phyloP scores from a whole-genome alignment of 2,797 vertebrate genomes.

The Clarias fuscus region DNA sequence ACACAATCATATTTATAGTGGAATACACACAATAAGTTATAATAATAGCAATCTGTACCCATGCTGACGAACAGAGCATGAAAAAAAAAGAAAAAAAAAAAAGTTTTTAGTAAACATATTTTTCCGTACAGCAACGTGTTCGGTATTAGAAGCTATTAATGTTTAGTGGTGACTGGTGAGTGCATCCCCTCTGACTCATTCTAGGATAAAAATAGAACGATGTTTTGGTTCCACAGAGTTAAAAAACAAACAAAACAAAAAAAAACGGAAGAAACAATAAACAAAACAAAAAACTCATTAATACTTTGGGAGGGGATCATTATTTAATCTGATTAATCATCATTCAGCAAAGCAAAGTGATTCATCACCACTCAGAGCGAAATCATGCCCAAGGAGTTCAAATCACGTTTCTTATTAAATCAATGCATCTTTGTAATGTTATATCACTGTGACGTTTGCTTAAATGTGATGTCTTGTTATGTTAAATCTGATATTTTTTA shows the following conservation, averaged over 20 bases:
- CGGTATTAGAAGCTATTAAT: background rate
- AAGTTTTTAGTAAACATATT: too few species aligned
- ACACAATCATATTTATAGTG: background rate
- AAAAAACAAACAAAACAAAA: background rate
- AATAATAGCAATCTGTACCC: background rate
- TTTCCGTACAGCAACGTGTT: too few species aligned
- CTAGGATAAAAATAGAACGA: background rate
- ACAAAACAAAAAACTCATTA: background rate
- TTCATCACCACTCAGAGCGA: background rate
- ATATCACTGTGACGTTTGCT: background rate
- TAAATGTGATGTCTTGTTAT: background rate
- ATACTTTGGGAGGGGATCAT: background rate
- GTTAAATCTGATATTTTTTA: background rate
- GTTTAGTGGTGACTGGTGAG: background rate
- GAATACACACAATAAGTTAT: background rate
- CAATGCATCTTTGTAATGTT: background rate
- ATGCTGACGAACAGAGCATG: too few species aligned
- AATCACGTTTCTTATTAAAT: background rate
- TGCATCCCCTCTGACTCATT: conserved; percentile 15
- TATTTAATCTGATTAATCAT: background rate
- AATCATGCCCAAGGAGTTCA: background rate
- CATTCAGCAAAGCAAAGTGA: background rate
- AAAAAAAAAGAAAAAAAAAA: too few species aligned
- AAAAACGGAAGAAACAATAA: background rate
- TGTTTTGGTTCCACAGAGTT: background rate